Base-by-base conservation (phyloP, 1,140 invertebrate species). In the Leptopilina clavipes region DNA sequence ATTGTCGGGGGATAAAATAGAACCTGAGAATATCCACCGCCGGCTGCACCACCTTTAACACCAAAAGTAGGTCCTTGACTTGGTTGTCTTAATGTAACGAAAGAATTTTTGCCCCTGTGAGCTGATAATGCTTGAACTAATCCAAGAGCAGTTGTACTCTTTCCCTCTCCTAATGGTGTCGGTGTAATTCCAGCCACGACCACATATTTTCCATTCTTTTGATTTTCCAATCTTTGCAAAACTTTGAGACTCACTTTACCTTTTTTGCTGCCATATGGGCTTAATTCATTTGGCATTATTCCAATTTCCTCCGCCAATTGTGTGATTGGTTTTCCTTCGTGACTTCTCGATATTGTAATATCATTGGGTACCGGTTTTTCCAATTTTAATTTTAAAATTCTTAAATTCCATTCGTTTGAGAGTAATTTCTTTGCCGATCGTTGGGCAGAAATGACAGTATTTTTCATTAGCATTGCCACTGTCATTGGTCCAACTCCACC, bases 41-140 rank as follows among this genome's bases (percentile, higher is more conserved):
- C 98, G 74, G 98, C 97, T 59, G 97, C 97, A 12, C 97, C 97
- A 65, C 97, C 98, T 92, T 99, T 99, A 54, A 99, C 98, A 14
- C 98, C 98, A 91, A 99, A 99, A 1, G 98, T 99, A 0, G 98
- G 98, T 22, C 98, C 98, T 90, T 99, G 98, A 43, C 97, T 98
- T 0, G 99, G 98, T 88, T 99, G 99, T n/a, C 99, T 92, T 70
- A 99, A 93, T 86, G 97, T 98, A 7, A 96, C 98, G 88, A 99
- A 95, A 0, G 96, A 93, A 91, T 99, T 99, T 81, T 93, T 95
- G 5, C 93, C 93, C 77, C 94, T 93, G 84, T 98, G 96, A 5
- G 95, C 96, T 1, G 94, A 94, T 10, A 99, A 90, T 9, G 98
- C 98, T 91, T 99, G 99, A 10, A 95, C 94, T 71, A 99, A 89